Conservation (phyloP, 2,797 vertebrate genomes). For the Enteromius argenteus region DNA sequence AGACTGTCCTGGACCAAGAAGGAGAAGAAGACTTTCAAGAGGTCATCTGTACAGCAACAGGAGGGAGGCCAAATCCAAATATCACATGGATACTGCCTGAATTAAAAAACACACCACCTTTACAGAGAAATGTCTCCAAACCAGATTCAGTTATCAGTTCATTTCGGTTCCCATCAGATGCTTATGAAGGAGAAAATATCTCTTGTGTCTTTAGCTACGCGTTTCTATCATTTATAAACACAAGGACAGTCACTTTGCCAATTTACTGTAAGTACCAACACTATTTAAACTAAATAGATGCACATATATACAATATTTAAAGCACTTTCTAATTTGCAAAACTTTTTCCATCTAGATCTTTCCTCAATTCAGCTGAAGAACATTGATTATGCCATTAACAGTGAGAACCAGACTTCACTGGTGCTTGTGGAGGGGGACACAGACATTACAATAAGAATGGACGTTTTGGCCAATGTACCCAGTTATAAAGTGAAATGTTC, state of each 20-base stretch:
- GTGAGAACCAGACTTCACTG: slow-evolving; percentile 50
- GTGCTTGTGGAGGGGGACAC: slow-evolving; percentile 69
- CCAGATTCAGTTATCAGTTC: slow-evolving; percentile 60
- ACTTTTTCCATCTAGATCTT: slow-evolving; percentile 68
- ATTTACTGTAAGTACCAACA: slow-evolving; percentile 71
- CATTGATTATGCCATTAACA: slow-evolving; percentile 13
- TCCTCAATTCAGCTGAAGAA: slow-evolving; percentile 62
- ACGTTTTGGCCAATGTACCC: slow-evolving; percentile 72
- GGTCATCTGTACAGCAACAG: slow-evolving; percentile 76
- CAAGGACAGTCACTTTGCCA: slow-evolving; percentile 66
- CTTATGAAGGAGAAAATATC: slow-evolving; percentile 68
- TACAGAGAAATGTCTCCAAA: slow-evolving; percentile 35
- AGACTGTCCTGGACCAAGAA: slow-evolving; percentile 65
- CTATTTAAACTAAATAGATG: slow-evolving; percentile 5
- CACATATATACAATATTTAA: background rate
- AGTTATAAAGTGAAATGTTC: slow-evolving; percentile 71
- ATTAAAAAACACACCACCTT: slow-evolving; percentile 39
- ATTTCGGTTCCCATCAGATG: slow-evolving; percentile 59
- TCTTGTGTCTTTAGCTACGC: slow-evolving; percentile 75
- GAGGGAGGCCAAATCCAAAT: slow-evolving; percentile 74
- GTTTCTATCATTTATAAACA: slow-evolving; percentile 64
- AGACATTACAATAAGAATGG: slow-evolving; percentile 59
- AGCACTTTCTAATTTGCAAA: background rate
- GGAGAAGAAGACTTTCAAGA: slow-evolving; percentile 71
- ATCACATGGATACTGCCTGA: slow-evolving; percentile 70